Evolutionary conservation across 2,888 invertebrate genomes (phyloP), one percentile per base, ranked within the genome.

Genomic region (Diabrotica balteata): DNA sequence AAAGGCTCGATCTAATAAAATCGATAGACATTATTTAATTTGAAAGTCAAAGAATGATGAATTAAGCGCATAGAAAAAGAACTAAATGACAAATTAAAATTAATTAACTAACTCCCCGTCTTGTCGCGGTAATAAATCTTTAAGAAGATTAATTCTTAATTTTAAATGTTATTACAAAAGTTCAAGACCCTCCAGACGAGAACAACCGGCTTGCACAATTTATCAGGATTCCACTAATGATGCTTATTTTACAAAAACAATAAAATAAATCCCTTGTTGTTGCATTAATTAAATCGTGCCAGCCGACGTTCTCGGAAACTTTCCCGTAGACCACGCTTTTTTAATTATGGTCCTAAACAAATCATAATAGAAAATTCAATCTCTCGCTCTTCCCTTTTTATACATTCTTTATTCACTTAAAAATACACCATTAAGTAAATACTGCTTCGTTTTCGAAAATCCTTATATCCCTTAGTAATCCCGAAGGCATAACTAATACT

Each of bases 141-240:
- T 8, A 22, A 59, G 59, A 50, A 59, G 59, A 59, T 50, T 46
- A 61, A 61, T 61, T 61, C 46, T 46, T 61, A 44, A 53, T 22
- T 52, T 44, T 32, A 46, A 52, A 53, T 53, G 32, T 52, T 49
- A 52, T 60, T 60, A 60, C 60, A 51, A 60, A 60, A 59, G 59
- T 59, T 59, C 49, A 59, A 60, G 52, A 17, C 51, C 50, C 49
- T 52, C 11, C 60, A 10, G 60, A 53, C 17, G 53, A n/a, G 22
- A 46, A 32, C 11, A 46, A 52, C 46, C 8, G 32, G 50, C 42
- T 59, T 42, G 43, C 59, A 11, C 11, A 49, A 53, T 61, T 61
- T 61, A 61, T 61, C 61, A 53, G 44, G 61, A 61, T 61, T 61
- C 45, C 32, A 44, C 46, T 61, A 61, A 61, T 51, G 61, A 53